phyloP scores from a whole-genome alignment of 2,113 vertebrate species.

The Phoxinus phoxinus region DNA sequence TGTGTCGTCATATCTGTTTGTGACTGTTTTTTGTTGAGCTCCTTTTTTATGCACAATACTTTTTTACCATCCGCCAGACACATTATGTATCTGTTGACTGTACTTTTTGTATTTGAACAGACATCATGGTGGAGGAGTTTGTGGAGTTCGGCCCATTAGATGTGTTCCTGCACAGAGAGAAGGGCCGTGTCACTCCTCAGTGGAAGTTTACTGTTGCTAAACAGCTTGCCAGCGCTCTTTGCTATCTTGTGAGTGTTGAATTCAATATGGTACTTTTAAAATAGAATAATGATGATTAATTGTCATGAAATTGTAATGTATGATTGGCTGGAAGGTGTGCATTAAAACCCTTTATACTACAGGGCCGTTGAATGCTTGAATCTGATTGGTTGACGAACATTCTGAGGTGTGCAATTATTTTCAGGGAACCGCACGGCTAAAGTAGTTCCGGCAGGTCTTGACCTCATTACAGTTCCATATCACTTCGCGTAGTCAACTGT shows the following conservation, averaged over 20 bases:
- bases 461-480: too few relatives aligned
- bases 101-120: slow-evolving; percentile 67
- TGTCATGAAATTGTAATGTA: too few relatives aligned
- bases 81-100: not conserved
- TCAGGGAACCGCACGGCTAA: too few relatives aligned
- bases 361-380: too few relatives aligned
- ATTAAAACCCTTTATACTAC: too few relatives aligned
- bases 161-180: slow-evolving; percentile 84
- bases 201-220: slow-evolving; percentile 91
- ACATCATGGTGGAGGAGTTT: slow-evolving; percentile 92
- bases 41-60: not conserved
- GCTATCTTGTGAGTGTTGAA: slow-evolving; percentile 83
- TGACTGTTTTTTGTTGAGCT: slow-evolving; percentile 29
- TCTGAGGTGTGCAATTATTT: too few relatives aligned
- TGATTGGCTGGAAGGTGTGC: too few relatives aligned
- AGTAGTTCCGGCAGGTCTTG: too few relatives aligned
- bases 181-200: slow-evolving; percentile 73
- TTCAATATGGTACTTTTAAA: not conserved
- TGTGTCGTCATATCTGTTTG: slow-evolving; percentile 7
- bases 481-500: too few relatives aligned
- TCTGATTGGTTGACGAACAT: too few relatives aligned
- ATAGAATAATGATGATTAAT: not conserved
- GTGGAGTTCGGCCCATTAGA: slow-evolving; percentile 92
- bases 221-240: slow-evolving; percentile 91
- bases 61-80: not conserved